phyloP scores from a whole-genome alignment of 2,888 invertebrate genomes.

The Acronicta alni region DNA sequence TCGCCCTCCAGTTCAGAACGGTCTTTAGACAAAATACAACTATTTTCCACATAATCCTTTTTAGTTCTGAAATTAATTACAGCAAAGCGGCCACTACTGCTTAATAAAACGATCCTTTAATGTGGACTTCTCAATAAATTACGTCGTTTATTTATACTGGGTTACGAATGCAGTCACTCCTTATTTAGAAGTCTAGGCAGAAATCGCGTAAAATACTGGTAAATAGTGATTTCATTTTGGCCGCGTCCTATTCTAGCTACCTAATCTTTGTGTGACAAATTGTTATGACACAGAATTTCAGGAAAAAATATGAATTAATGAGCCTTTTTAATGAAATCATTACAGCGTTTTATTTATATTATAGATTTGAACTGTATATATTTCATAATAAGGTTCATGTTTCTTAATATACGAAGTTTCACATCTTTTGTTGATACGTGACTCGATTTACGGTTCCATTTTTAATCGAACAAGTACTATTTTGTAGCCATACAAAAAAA shows the following conservation, averaged over 20 bases:
- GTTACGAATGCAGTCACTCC: constrained; percentile 1
- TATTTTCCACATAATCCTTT: too few relatives aligned
- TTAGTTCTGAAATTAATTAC: too few relatives aligned
- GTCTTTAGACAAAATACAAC: too few relatives aligned
- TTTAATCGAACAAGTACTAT: too few relatives aligned
- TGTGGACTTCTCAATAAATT: constrained; percentile 11
- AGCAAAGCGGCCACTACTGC: too few relatives aligned
- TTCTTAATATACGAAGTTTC: neutral
- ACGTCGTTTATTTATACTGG: neutral
- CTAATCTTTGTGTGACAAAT: constrained; percentile 28
- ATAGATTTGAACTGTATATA: neutral
- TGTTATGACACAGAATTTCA: constrained; percentile 31
- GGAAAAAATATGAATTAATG: constrained; percentile 10
- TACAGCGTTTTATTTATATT: neutral
- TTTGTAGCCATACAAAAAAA: too few relatives aligned
- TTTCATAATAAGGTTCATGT: neutral
- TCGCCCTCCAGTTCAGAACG: too few relatives aligned
- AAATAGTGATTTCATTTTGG: constrained; percentile 27
- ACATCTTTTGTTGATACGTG: neutral
- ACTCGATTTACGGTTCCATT: too few relatives aligned
- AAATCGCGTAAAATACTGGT: constrained; percentile 14
- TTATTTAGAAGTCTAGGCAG: constrained; percentile 24
- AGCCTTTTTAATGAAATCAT: constrained; percentile 15
- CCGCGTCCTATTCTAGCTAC: neutral
- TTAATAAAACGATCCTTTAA: too few relatives aligned